phyloP scores from a whole-genome alignment of 2,113 vertebrate genomes.

The Limanda limanda region DNA sequence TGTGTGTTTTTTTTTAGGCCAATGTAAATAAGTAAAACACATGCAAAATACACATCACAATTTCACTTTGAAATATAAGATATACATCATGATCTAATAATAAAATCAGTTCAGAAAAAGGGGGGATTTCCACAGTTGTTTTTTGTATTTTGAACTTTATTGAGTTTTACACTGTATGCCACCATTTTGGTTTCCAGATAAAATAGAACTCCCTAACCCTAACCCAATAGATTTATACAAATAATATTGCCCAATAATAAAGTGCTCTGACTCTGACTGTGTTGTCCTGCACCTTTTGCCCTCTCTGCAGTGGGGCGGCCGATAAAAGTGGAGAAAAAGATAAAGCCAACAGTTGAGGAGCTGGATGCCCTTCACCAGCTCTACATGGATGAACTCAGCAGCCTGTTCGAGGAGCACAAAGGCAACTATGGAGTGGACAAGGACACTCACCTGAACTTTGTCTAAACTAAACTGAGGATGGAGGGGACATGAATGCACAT shows the following conservation, averaged over 20 bases:
- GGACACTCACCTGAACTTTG: conserved; percentile 88
- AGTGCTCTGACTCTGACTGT: conserved; percentile 15
- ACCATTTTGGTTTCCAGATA: too few relatives aligned
- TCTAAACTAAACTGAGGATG: conserved; percentile 68
- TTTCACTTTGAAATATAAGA: too few relatives aligned
- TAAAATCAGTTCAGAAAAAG: too few relatives aligned
- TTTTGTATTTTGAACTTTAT: too few relatives aligned
- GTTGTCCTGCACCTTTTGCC: conserved; percentile 23
- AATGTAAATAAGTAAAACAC: too few relatives aligned
- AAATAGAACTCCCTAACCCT: too few relatives aligned
- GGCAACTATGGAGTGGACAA: conserved; percentile 84
- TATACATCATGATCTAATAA: too few relatives aligned
- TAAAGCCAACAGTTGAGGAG: conserved; percentile 81
- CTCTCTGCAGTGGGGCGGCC: conserved; percentile 88
- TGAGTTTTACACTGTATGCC: too few relatives aligned
- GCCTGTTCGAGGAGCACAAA: conserved; percentile 94
- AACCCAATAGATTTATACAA: too few relatives aligned
- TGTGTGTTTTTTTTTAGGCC: too few relatives aligned
- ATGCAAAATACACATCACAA: too few relatives aligned
- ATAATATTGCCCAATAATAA: background rate
- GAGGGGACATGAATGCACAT: conserved; percentile 18
- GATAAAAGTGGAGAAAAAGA: conserved; percentile 85
- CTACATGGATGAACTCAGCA: conserved; percentile 86
- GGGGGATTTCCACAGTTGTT: too few relatives aligned
- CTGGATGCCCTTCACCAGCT: conserved; percentile 86